Base-by-base conservation (phyloP, 2,113 vertebrate genomes). In the Puma concolor region DNA sequence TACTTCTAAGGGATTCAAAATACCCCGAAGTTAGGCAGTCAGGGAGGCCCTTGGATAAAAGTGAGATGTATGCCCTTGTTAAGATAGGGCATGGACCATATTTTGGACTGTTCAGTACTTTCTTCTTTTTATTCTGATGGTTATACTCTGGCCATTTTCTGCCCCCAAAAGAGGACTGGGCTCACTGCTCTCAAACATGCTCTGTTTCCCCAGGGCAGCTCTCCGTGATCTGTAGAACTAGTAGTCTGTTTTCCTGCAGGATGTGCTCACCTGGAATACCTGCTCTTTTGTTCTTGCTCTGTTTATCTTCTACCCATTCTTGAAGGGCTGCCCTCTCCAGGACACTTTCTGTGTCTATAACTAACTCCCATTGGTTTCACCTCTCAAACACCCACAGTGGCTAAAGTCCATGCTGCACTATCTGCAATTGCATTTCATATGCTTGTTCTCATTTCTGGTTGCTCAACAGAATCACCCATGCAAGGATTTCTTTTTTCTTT, bases 1-100 rank as follows among this genome's bases (percentile, higher is more conserved):
- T 94, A 67, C 54, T 83, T 92, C 79, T 52, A n/a, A 91, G 54
- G 17, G 67, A 88, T 89, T 91, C 60, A 94, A 44, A 69, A 71
- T 63, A 31, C 4, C 1, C 5, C 3, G 21, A 95, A 89, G 21
- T 88, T 48, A 60, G 63, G 16, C 44, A 80, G 27, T 7, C 2
- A 66, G 86, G 17, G 50, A 76, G 48, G 14, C 33, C n/a, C n/a
- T 57, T 63, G 19, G n/a, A 54, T 64, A 83, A 88, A 89, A 82
- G 63, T 7, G 16, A 63, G 76, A 50, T 13, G 36, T 14, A 17
- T 52, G 13, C 5, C 66, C 16, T 63, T 85, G 10, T n/a, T 80
- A 48, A 94, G 60, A 52, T 6, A 52, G 29, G n/a, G 11, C 41
- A 25, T n/a, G 44, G 48, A 29, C 33, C 5, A 33, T 54, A 44